phyloP scores from a whole-genome alignment of 2,113 vertebrate genomes.

The Cromileptes altivelis region DNA sequence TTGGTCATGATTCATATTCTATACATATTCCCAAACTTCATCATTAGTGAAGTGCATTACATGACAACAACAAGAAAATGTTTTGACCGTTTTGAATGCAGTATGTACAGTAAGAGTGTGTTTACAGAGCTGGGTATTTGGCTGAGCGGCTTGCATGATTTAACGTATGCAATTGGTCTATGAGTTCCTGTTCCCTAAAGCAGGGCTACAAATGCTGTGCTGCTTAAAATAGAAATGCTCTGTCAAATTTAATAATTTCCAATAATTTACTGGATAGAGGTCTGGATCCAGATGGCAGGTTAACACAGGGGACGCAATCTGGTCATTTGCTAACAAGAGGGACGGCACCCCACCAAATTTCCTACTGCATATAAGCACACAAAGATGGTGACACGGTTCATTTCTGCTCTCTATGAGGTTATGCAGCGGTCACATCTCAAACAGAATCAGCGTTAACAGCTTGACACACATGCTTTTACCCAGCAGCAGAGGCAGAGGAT shows the following conservation, averaged over 20 bases:
- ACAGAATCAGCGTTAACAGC: neutral
- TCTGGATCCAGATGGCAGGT: too few species aligned
- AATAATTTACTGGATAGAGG: too few species aligned
- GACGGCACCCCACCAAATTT: too few species aligned
- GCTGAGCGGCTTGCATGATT: too few species aligned
- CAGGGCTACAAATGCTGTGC: too few species aligned
- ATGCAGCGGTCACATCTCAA: conserved; percentile 11
- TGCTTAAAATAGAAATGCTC: too few species aligned
- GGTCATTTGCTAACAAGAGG: too few species aligned
- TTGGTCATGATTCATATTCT: neutral
- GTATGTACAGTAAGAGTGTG: neutral
- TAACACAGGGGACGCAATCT: too few species aligned
- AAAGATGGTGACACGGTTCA: neutral
- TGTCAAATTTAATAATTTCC: too few species aligned
- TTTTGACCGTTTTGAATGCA: neutral
- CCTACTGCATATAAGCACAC: neutral
- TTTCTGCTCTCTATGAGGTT: conserved; percentile 13
- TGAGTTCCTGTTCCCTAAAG: too few species aligned
- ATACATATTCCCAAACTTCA: neutral
- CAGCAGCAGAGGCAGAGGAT: neutral
- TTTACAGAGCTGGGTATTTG: neutral
- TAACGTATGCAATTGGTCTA: too few species aligned
- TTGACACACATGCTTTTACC: conserved; percentile 7
- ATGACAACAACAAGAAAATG: neutral
- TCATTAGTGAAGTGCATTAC: neutral